Evolutionary conservation across 2,797 vertebrate species (phyloP).

Genomic region (Oreochromis mossambicus): DNA sequence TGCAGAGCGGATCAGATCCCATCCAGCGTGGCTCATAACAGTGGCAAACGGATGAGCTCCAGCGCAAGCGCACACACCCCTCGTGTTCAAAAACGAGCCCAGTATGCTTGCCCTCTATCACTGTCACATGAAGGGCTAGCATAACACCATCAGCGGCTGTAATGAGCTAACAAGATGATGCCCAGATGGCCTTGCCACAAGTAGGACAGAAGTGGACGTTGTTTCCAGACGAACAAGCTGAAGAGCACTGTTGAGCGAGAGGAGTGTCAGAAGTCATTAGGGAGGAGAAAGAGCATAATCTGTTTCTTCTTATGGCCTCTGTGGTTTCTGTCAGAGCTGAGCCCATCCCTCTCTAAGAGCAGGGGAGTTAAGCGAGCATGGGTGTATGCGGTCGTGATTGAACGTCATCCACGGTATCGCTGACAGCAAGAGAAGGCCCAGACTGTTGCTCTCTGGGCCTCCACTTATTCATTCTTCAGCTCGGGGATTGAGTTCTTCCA

Average conservation of each 20-base stretch:
- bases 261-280: constrained; percentile 72
- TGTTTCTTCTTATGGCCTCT: constrained; percentile 71
- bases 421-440: constrained; percentile 73
- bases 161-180: constrained; percentile 70
- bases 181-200: constrained; percentile 68
- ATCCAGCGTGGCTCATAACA: constrained; percentile 72
- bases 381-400: constrained; percentile 62
- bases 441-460: constrained; percentile 58
- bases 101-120: constrained; percentile 60
- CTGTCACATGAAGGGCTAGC: constrained; percentile 65
- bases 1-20: constrained; percentile 70
- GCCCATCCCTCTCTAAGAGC: constrained; percentile 63
- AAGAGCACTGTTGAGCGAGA: constrained; percentile 55
- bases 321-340: constrained; percentile 59
- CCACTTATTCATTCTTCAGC: constrained; percentile 61
- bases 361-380: constrained; percentile 51
- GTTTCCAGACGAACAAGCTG: constrained; percentile 36
- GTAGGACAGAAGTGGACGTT: constrained; percentile 62
- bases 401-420: constrained; percentile 65
- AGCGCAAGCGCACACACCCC: constrained; percentile 48
- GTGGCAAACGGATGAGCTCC: constrained; percentile 50
- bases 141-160: constrained; percentile 41
- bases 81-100: constrained; percentile 48
- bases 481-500: constrained; percentile 60
- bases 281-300: constrained; percentile 67